Base-by-base conservation (phyloP, 2,888 invertebrate genomes). In the Drosophila cyrtoloma region DNA sequence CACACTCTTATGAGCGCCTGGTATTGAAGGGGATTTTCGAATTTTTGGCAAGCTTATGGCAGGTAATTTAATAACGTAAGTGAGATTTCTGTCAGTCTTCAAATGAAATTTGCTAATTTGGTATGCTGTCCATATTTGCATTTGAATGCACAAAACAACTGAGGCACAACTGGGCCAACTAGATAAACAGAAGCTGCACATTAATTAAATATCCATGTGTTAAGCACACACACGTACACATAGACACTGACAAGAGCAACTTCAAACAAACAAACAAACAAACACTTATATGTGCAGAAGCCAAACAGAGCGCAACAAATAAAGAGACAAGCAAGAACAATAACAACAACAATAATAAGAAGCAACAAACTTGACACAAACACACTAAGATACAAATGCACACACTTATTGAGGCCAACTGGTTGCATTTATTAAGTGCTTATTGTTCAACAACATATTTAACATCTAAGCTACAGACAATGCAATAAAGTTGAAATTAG, bases 401-500 rank as follows among this genome's bases (percentile, higher is more conserved):
- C 52, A 63, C 12, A 58, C 30, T 32, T 30, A 60, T 55, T 22
- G 26, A 61, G 28, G 63, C 47, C 52, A 33, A 60, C 51, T 47
- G 57, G 7, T 58, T 33, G 62, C 72, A 67, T 75, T 78, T 74
- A 73, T 84, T 64, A 65, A 69, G 71, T 77, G 66, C 72, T 71
- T 44, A 61, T 82, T 82, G 76, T 87, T 68, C 66, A 61, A 68
- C 60, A 75, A 85, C 68, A 80, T 83, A 84, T 79, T 86, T 86
- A 89, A 89, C 81, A 81, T 89, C 77, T 86, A 90, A 86, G 91
- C 86, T 76, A 57, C 90, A 86, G 86, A 92, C 92, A 89, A 91
- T 86, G 85, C 92, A 93, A 93, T 92, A 92, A 91, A 92, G 91
- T 93, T 93, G 91, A 93, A 92, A 93, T 92, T 92, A 93, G 93